phyloP scores from a whole-genome alignment of 2,888 invertebrate genomes.

The Busseola fusca region DNA sequence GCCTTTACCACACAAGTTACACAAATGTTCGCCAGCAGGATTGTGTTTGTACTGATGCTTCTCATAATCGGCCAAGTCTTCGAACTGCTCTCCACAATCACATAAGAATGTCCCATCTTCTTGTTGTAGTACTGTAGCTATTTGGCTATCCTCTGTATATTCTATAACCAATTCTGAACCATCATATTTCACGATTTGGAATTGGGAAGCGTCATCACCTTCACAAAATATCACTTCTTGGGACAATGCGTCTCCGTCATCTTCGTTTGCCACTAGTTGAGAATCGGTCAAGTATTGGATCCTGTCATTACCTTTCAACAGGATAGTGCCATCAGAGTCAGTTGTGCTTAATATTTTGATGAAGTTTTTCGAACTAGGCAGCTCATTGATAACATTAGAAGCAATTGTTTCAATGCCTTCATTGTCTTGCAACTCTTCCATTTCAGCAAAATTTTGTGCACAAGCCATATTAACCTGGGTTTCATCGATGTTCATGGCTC shows the following conservation, averaged over 20 bases:
- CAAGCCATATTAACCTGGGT: constrained; percentile 68
- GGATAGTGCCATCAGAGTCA: constrained; percentile 75
- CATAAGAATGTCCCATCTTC: constrained; percentile 83
- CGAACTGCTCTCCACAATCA: constrained; percentile 84
- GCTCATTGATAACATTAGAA: constrained; percentile 56
- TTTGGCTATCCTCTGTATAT: constrained; percentile 83
- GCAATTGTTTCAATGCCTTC: constrained; percentile 62
- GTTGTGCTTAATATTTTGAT: constrained; percentile 81
- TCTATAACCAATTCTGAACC: constrained; percentile 84
- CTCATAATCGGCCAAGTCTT: constrained; percentile 80
- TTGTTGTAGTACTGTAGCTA: constrained; percentile 81
- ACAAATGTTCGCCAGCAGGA: constrained; percentile 79
- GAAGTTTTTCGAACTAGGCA: constrained; percentile 70
- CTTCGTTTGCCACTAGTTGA: constrained; percentile 70
- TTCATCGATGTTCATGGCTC: constrained; percentile 73
- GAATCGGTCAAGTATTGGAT: constrained; percentile 79
- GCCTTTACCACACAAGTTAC: constrained; percentile 84
- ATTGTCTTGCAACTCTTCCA: constrained; percentile 59
- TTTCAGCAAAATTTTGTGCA: constrained; percentile 60
- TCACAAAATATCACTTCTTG: constrained; percentile 85
- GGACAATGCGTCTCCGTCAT: constrained; percentile 74
- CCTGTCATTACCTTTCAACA: constrained; percentile 76
- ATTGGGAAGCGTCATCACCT: constrained; percentile 82
- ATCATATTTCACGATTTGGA: constrained; percentile 84
- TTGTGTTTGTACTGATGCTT: constrained; percentile 83